Evolutionary conservation across 2,113 vertebrate species (phyloP).

Genomic region (Riparia riparia): DNA sequence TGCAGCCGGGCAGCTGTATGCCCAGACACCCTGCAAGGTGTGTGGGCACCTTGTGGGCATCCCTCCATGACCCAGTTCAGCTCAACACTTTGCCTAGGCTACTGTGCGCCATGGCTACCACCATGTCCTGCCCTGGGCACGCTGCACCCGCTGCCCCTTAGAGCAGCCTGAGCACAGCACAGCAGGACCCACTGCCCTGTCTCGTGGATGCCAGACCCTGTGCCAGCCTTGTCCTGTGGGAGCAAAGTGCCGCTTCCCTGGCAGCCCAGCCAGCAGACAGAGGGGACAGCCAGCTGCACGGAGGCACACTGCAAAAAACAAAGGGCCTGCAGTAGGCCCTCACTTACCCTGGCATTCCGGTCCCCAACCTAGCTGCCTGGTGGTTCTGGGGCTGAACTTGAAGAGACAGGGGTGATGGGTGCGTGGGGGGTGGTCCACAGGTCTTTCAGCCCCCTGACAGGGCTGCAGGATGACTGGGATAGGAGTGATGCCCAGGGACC

Average conservation of each 20-base stretch:
- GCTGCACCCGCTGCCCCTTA: accelerated
- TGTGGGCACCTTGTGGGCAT: not conserved
- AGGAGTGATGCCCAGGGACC: not conserved
- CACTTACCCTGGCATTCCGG: not conserved
- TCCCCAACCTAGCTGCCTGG: not conserved
- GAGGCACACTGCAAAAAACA: not conserved
- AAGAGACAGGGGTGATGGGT: accelerated
- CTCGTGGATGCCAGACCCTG: not conserved
- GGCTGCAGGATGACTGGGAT: not conserved
- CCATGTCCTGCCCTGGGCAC: accelerated
- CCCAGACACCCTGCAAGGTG: not conserved
- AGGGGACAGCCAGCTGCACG: not conserved
- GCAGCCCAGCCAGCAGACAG: not conserved
- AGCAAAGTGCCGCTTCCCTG: not conserved
- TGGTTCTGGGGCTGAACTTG: not conserved
- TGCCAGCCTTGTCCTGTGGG: not conserved
- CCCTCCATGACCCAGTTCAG: accelerated
- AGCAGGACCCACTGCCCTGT: accelerated
- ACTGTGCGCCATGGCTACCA: not conserved
- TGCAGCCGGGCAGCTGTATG: not conserved
- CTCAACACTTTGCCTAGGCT: not conserved
- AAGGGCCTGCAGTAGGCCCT: not conserved
- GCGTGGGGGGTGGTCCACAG: not conserved
- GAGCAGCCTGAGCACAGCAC: not conserved
- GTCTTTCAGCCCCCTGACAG: not conserved